Conservation (phyloP, 2,113 vertebrate genomes). For the Pseudois nayaur region DNA sequence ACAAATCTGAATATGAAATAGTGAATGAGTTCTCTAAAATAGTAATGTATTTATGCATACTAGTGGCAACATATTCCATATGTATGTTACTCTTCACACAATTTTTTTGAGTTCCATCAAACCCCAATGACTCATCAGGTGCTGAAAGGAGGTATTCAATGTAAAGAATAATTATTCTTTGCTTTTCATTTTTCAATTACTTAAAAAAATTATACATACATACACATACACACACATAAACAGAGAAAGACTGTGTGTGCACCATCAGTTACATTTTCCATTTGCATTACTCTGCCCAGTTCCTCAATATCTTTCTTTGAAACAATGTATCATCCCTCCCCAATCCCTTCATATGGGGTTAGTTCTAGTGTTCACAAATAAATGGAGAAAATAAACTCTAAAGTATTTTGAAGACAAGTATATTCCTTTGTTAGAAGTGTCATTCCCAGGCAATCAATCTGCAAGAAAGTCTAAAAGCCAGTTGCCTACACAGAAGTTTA, state of each 20-base stretch:
- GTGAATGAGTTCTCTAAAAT: not conserved
- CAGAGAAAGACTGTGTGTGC: not conserved
- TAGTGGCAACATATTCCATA: not conserved
- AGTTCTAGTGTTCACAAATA: slow-evolving; percentile 15
- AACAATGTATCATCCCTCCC: not conserved
- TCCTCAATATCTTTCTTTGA: not conserved
- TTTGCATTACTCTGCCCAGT: not conserved
- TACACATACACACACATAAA: not conserved
- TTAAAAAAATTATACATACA: not conserved
- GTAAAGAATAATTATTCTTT: not conserved
- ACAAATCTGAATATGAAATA: not conserved
- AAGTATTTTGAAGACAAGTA: not conserved
- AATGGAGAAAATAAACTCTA: not conserved
- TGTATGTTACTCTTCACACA: not conserved
- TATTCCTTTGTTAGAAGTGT: not conserved
- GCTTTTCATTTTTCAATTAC: not conserved
- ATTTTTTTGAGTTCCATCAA: not conserved
- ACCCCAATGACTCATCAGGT: not conserved
- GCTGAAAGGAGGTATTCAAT: not conserved
- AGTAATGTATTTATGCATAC: not conserved
- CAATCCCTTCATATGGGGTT: not conserved
- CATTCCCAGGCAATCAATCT: not conserved
- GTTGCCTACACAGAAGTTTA: not conserved
- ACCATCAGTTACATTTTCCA: not conserved
- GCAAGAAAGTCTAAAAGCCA: not conserved